phyloP scores from a whole-genome alignment of 1,140 invertebrate genomes.

The Drosophila sulfurigaster region DNA sequence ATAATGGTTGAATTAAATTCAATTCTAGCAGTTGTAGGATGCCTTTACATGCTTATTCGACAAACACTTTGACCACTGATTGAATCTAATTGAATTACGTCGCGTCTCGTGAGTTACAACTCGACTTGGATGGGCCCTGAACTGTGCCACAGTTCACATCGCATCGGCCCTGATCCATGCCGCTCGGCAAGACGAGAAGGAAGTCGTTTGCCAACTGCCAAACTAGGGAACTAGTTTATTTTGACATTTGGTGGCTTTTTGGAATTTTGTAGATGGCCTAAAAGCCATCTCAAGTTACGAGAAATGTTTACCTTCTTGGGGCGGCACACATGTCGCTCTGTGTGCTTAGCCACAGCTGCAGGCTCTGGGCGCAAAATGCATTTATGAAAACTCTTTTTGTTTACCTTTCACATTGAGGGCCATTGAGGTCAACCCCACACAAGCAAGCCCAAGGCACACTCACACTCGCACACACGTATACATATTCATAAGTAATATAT shows the following conservation, averaged over 20 bases:
- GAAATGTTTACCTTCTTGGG: constrained; percentile 6
- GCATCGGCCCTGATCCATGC: constrained; percentile 5
- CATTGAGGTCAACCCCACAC: constrained; percentile 45
- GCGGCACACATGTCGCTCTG: constrained; percentile 53
- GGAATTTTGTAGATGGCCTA: constrained; percentile 2
- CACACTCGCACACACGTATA: background rate
- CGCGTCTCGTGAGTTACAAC: constrained; percentile 58
- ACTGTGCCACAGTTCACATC: constrained; percentile 17
- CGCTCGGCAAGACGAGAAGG: constrained; percentile 33
- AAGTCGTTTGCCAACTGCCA: constrained; percentile 40
- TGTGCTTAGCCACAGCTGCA: constrained; percentile 51
- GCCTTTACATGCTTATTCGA: constrained; percentile 32
- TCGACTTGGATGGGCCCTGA: constrained; percentile 35
- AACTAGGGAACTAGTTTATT: constrained; percentile 36
- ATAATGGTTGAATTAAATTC: constrained; percentile 61
- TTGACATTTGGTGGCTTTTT: background rate
- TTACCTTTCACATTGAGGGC: constrained; percentile 63
- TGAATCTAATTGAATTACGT: constrained; percentile 78
- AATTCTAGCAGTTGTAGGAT: constrained; percentile 60
- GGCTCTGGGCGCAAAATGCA: constrained; percentile 49
- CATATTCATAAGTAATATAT: background rate
- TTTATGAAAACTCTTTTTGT: constrained; percentile 65
- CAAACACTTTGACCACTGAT: constrained; percentile 71
- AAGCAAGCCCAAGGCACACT: constrained; percentile 1
- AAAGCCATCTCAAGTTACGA: constrained; percentile 15